Conservation (phyloP, 2,888 invertebrate genomes). For the Hesperia comma region DNA sequence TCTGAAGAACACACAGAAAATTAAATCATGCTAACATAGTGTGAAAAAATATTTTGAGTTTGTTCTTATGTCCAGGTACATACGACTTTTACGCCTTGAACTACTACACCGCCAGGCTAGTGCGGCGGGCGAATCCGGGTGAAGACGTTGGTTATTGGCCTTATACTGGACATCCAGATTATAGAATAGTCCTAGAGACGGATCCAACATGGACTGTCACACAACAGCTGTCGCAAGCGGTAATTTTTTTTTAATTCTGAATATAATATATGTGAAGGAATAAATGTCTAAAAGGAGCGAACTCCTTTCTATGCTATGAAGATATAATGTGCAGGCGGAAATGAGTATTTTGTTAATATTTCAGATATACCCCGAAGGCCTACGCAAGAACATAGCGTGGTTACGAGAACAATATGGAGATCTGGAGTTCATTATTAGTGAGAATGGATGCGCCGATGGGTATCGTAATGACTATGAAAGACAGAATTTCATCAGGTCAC, state of each 20-base stretch:
- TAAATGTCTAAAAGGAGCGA: no score
- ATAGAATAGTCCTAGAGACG: constrained; percentile 42
- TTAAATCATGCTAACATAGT: no score
- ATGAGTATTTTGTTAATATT: not conserved
- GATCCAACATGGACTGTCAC: no score
- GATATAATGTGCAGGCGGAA: no score
- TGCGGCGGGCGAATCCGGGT: constrained; percentile 48
- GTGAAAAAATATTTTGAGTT: no score
- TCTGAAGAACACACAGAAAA: no score
- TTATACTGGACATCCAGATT: constrained; percentile 45
- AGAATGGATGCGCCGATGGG: constrained; percentile 67
- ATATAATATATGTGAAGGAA: no score
- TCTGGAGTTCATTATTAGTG: constrained; percentile 68
- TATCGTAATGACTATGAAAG: constrained; percentile 55
- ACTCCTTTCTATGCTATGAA: no score
- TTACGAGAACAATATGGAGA: constrained; percentile 69
- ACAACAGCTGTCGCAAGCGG: no score
- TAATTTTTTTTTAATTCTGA: no score
- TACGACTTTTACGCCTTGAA: constrained; percentile 86
- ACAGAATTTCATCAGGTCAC: constrained; percentile 47
- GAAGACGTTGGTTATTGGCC: constrained; percentile 49
- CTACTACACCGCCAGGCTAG: constrained; percentile 81
- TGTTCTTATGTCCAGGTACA: constrained; percentile 56
- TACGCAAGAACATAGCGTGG: constrained; percentile 66
- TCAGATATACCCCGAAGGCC: constrained; percentile 73